Percentiles rank a stretch among this genome's conserved stretches.
These are phyloP conservation scores for Anas bernieri DNA, from an alignment of 2,797 vertebrate species.

Conservation along the genomic window DNA sequence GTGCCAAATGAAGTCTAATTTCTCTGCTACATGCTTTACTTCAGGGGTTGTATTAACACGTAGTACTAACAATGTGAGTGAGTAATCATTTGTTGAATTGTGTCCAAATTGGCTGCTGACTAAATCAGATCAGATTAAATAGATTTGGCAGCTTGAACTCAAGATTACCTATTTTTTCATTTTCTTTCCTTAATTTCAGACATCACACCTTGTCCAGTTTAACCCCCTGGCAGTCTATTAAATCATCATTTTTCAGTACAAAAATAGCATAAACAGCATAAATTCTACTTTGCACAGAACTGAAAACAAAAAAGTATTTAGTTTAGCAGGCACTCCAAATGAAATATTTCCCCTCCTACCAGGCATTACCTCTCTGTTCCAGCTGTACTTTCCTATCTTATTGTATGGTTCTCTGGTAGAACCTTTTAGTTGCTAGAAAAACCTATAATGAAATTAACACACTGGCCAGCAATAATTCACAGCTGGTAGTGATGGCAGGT, in stretches of 20 bases:
- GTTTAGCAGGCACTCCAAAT: not conserved
- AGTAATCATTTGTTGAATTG: not conserved
- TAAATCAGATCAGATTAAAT: conserved; percentile 11
- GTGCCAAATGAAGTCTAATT: not conserved
- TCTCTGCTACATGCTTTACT: not conserved
- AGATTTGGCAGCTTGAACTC: not conserved
- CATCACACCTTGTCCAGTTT: not conserved
- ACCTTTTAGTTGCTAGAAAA: not conserved
- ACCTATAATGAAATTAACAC: not conserved
- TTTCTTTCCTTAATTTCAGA: conserved; percentile 25
- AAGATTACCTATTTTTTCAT: not conserved
- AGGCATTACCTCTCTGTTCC: not conserved
- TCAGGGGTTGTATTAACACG: not conserved
- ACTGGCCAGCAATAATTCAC: not conserved
- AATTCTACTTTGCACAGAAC: not conserved
- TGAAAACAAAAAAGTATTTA: not conserved
- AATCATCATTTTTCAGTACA: not conserved
- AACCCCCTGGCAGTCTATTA: not conserved
- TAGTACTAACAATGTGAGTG: not conserved
- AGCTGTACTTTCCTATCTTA: not conserved
- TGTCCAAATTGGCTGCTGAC: not conserved
- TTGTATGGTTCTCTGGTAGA: not conserved
- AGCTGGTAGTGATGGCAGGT: not conserved
- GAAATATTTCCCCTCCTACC: not conserved
- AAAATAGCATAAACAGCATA: not conserved